phyloP scores from a whole-genome alignment of 1,140 invertebrate species.

The Pseudomyrmex dendroicus region DNA sequence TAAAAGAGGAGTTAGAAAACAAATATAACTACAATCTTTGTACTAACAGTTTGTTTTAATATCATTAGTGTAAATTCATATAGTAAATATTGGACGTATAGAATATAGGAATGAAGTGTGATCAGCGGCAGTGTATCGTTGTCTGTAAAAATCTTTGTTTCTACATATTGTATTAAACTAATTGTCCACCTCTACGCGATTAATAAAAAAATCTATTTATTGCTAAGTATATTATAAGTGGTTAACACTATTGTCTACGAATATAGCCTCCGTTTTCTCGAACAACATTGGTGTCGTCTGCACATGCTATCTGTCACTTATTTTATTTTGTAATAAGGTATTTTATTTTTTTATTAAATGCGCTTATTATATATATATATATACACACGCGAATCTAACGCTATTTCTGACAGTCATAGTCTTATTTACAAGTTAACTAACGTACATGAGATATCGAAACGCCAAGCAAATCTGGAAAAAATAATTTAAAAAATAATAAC shows the following conservation, averaged over 20 bases:
- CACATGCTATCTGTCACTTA: neutral
- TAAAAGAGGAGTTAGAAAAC: neutral
- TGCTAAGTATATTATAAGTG: constrained; percentile 30
- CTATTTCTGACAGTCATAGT: too few species aligned
- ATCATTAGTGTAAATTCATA: constrained; percentile 76
- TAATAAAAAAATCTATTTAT: constrained; percentile 28
- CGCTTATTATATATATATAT: too few species aligned
- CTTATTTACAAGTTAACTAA: too few species aligned
- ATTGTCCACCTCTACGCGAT: constrained; percentile 54
- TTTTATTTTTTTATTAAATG: constrained; percentile 16
- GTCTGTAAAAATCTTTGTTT: constrained; percentile 63
- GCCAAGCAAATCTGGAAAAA: too few species aligned
- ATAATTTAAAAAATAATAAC: too few species aligned
- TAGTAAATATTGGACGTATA: constrained; percentile 82
- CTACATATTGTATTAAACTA: constrained; percentile 51
- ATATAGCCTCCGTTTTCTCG: constrained; percentile 67
- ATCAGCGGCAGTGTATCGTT: constrained; percentile 74
- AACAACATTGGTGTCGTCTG: constrained; percentile 1
- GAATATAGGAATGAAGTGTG: constrained; percentile 83
- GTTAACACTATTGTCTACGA: constrained; percentile 74
- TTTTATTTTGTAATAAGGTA: constrained; percentile 35
- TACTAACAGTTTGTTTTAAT: constrained; percentile 82
- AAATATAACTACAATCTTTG: constrained; percentile 36
- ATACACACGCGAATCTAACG: too few species aligned
- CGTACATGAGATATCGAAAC: too few species aligned